Conservation (phyloP, 2,797 vertebrate genomes). For the Fundulus diaphanus region DNA sequence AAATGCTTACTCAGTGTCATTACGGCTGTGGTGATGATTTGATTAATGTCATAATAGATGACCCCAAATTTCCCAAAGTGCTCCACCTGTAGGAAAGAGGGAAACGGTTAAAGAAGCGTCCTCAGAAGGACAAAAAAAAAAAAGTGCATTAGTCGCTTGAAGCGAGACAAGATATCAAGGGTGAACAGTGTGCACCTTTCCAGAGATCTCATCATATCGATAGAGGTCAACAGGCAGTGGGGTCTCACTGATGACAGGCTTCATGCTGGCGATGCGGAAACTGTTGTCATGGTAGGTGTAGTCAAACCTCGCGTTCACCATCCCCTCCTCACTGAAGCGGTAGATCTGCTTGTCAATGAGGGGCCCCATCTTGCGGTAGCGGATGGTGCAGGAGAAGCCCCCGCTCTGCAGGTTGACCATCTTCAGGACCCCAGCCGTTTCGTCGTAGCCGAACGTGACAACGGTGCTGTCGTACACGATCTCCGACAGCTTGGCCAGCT, state of each 20-base stretch:
- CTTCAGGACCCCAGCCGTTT: constrained; percentile 95
- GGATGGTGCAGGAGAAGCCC: constrained; percentile 97
- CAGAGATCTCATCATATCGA: constrained; percentile 93
- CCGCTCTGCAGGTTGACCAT: constrained; percentile 98
- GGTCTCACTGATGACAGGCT: constrained; percentile 97
- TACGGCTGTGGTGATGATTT: constrained; percentile 99
- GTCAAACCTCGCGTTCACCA: constrained; percentile 98
- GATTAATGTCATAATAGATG: constrained; percentile 99
- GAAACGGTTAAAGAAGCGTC: constrained; percentile 17
- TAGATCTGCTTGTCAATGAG: constrained; percentile 99
- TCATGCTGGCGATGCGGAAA: constrained; percentile 98
- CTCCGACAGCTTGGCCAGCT: constrained; percentile 94
- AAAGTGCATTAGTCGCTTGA: neutral
- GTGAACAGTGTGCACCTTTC: constrained; percentile 60
- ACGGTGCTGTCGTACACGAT: constrained; percentile 97
- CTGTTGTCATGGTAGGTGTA: constrained; percentile 99
- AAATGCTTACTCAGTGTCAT: constrained; percentile 99
- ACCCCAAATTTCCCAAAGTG: constrained; percentile 99
- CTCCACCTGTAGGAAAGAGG: constrained; percentile 80
- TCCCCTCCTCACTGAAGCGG: constrained; percentile 97
- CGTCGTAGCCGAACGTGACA: constrained; percentile 97
- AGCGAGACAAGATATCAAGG: no score
- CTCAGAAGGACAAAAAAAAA: constrained; percentile 2
- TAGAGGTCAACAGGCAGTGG: constrained; percentile 98
- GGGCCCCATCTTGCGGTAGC: constrained; percentile 96